Evolutionary conservation across 2,113 vertebrate genomes (phyloP).

Genomic region (Cacatua alba): DNA sequence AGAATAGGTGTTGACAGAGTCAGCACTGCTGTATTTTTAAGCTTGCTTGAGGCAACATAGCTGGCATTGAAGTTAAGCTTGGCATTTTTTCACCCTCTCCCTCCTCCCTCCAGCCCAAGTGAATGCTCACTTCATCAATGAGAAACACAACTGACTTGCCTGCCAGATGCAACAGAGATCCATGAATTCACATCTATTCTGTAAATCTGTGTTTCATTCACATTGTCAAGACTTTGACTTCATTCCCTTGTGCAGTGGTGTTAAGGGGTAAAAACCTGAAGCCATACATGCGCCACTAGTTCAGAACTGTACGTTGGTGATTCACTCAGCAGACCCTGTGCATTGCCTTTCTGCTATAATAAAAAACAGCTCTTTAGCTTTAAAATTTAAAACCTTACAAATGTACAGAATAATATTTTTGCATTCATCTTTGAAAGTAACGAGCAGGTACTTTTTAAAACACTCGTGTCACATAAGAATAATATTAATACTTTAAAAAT

Average conservation of each 20-base stretch:
- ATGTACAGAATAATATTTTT: slow-evolving; percentile 28
- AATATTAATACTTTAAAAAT: slow-evolving; percentile 74
- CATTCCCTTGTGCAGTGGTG: neutral
- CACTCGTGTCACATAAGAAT: slow-evolving; percentile 58
- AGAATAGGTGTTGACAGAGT: too few species aligned
- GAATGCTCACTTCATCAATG: slow-evolving; percentile 43
- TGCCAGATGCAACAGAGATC: slow-evolving; percentile 9
- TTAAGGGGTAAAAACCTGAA: slow-evolving; percentile 15
- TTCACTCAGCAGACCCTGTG: slow-evolving; percentile 4
- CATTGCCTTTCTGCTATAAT: neutral
- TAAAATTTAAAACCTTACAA: slow-evolving; percentile 48
- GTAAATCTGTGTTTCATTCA: slow-evolving; percentile 25
- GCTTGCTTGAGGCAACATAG: too few species aligned
- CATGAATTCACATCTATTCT: slow-evolving; percentile 19
- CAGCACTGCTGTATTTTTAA: too few species aligned
- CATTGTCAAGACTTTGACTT: neutral
- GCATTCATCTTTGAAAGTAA: slow-evolving; percentile 57
- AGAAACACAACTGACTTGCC: slow-evolving; percentile 21
- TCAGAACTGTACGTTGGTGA: neutral
- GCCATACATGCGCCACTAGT: neutral
- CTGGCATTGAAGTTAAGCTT: slow-evolving; percentile 14
- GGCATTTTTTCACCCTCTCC: slow-evolving; percentile 28
- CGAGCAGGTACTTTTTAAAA: slow-evolving; percentile 45
- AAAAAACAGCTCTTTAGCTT: slow-evolving; percentile 25
- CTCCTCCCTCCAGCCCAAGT: neutral